phyloP scores from a whole-genome alignment of 2,113 vertebrate species.

The Passer domesticus region DNA sequence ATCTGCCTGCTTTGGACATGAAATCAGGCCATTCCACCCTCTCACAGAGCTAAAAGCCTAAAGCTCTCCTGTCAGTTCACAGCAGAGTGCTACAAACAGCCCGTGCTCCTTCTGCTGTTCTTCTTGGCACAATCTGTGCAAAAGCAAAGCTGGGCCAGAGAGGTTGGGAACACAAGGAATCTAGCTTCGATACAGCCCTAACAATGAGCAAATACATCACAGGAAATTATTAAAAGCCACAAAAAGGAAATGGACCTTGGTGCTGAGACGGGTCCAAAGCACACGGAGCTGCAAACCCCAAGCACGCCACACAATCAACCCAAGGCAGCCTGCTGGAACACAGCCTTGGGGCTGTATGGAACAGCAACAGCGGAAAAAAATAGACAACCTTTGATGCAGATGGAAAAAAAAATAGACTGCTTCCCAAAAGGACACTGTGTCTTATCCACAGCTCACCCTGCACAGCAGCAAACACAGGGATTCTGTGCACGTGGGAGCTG shows the following conservation, averaged over 20 bases:
- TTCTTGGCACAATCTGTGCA: not conserved
- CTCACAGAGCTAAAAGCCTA: not conserved
- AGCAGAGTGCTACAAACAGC: not conserved
- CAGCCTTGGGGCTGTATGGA: not conserved
- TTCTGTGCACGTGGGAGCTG: not conserved
- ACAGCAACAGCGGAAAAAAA: not conserved
- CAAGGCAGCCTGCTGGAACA: not conserved
- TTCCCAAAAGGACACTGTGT: conserved; percentile 34
- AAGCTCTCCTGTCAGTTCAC: not conserved
- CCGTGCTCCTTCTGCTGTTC: not conserved
- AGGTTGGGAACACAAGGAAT: not conserved
- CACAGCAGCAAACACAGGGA: not conserved
- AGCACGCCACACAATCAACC: not conserved
- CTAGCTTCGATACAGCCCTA: not conserved
- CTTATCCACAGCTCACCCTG: not conserved
- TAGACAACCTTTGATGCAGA: not conserved
- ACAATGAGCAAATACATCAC: conserved; percentile 23
- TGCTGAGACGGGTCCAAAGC: conserved; percentile 5
- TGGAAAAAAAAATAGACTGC: not conserved
- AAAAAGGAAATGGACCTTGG: conserved; percentile 20
- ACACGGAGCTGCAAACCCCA: not conserved
- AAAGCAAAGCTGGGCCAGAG: not conserved
- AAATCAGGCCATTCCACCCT: not conserved
- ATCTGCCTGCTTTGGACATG: not conserved
- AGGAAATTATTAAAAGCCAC: conserved; percentile 53